Conservation (phyloP, 2,113 vertebrate species). For the Origma solitaria region DNA sequence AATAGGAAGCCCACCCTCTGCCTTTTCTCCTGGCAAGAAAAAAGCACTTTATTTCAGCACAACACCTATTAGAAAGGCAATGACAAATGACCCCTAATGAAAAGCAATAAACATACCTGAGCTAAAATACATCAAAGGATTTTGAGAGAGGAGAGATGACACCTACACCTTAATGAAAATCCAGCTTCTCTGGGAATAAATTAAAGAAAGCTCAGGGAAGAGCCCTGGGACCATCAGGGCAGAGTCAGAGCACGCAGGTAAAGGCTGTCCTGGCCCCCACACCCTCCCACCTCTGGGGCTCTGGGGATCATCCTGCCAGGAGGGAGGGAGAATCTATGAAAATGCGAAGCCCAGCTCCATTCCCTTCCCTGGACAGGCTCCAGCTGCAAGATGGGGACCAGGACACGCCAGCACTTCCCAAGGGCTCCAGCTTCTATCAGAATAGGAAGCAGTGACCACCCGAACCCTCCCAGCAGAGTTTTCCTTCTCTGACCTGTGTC, state of each 20-base stretch:
- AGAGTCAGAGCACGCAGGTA: neutral
- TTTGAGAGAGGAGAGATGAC: neutral
- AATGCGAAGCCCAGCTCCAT: neutral
- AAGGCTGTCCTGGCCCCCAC: neutral
- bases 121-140: neutral
- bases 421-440: neutral
- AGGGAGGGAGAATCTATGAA: fast-evolving
- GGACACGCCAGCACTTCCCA: neutral
- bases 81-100: constrained; percentile 13
- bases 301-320: neutral
- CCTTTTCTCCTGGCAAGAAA: neutral
- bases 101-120: constrained; percentile 33
- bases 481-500: neutral
- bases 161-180: constrained; percentile 19
- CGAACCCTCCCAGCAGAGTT: neutral
- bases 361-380: neutral
- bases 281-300: neutral
- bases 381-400: neutral
- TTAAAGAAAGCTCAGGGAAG: neutral
- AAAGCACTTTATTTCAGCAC: neutral
- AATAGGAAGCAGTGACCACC: neutral
- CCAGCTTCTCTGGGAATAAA: constrained; percentile 7
- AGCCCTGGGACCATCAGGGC: neutral
- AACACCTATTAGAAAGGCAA: constrained; percentile 31
- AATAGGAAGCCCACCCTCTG: neutral